phyloP scores from a whole-genome alignment of 2,797 vertebrate species.

The Phrynocephalus forsythii region DNA sequence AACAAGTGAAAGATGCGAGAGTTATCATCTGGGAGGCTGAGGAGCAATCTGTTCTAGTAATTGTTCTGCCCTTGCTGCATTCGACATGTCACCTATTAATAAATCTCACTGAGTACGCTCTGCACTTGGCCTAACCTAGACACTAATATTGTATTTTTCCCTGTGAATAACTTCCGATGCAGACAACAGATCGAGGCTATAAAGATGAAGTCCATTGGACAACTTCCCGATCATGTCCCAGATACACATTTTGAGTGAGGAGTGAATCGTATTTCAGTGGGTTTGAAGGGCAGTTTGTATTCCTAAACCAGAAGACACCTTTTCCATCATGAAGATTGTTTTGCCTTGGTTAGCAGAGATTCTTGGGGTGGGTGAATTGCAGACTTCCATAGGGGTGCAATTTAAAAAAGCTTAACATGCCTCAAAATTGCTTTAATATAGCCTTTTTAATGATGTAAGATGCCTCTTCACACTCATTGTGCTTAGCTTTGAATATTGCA shows the following conservation, averaged over 20 bases:
- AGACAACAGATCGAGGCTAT: conserved; percentile 29
- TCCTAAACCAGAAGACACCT: neutral
- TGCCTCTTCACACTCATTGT: too few relatives aligned
- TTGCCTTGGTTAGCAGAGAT: neutral
- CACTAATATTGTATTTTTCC: conserved; percentile 40
- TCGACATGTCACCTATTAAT: conserved; percentile 20
- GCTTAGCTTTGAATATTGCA: too few relatives aligned
- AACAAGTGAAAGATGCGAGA: neutral
- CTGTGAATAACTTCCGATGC: conserved; percentile 33
- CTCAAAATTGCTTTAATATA: too few relatives aligned
- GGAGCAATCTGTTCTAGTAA: conserved; percentile 9
- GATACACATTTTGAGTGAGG: conserved; percentile 18
- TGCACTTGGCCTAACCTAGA: conserved; percentile 6
- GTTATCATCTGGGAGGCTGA: conserved; percentile 15
- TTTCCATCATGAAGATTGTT: conserved; percentile 24
- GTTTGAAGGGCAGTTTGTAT: neutral
- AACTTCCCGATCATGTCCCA: conserved; percentile 52
- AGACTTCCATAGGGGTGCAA: neutral
- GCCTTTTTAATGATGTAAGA: too few relatives aligned
- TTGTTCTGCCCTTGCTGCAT: conserved; percentile 19
- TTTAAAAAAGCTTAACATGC: neutral
- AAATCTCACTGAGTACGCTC: conserved; percentile 3
- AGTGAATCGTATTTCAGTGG: conserved; percentile 15
- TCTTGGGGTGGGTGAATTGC: too few relatives aligned
- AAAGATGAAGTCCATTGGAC: conserved; percentile 3